phyloP scores from a whole-genome alignment of 2,113 vertebrate genomes.

The Oreochromis aureus region DNA sequence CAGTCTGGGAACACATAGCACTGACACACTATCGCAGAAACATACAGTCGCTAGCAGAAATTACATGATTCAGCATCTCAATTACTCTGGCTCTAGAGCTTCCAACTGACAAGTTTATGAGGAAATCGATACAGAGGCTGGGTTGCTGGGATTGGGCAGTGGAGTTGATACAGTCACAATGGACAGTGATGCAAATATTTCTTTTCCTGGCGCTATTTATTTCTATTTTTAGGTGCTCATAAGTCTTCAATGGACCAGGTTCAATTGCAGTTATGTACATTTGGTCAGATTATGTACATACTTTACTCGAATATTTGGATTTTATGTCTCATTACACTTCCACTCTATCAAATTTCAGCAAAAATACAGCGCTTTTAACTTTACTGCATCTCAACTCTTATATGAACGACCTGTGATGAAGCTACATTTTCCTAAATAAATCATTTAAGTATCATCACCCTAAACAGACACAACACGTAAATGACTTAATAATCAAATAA shows the following conservation, averaged over 20 bases:
- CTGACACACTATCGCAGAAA: neutral
- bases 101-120: slow-evolving; percentile 18
- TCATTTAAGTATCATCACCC: neutral
- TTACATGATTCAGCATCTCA: slow-evolving; percentile 20
- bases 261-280: neutral
- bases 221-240: neutral
- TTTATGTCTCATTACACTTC: neutral
- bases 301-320: neutral
- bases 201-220: neutral
- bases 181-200: neutral
- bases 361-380: neutral
- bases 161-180: neutral
- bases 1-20: neutral
- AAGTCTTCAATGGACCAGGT: neutral
- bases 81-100: slow-evolving; percentile 10
- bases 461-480: neutral
- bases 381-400: neutral
- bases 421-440: neutral
- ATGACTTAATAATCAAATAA: neutral
- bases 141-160: neutral
- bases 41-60: neutral
- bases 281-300: neutral
- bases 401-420: neutral
- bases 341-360: neutral
- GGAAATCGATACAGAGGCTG: slow-evolving; percentile 12